Percentiles rank a stretch among this genome's conserved stretches.
Conservation (phyloP, 2,113 vertebrate species). For the Hemicordylus capensis region DNA sequence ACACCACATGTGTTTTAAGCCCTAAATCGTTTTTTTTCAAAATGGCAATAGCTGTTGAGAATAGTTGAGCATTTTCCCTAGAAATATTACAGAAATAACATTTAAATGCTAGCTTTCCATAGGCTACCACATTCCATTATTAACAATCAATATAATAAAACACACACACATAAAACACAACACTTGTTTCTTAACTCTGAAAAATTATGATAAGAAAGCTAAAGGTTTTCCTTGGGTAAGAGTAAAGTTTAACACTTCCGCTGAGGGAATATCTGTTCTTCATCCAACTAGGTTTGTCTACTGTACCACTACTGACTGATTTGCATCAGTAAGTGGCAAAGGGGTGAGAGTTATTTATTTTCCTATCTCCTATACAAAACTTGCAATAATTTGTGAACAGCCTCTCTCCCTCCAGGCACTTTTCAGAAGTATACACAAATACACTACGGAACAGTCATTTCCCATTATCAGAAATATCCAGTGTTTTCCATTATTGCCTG, state of each 20-base stretch:
- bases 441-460: not conserved
- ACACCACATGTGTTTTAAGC: not conserved
- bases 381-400: not conserved
- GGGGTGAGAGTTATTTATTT: not conserved
- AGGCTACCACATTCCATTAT: no score
- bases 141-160: no score
- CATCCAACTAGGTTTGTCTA: not conserved
- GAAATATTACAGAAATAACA: conserved; percentile 4
- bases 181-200: not conserved
- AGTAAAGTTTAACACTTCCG: conserved; percentile 22
- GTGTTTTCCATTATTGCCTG: conserved; percentile 16
- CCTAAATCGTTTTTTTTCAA: not conserved
- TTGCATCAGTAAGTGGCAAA: not conserved
- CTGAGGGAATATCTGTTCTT: conserved; percentile 6
- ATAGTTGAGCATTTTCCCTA: not conserved
- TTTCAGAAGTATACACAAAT: not conserved
- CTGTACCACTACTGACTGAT: not conserved
- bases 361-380: not conserved
- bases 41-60: not conserved
- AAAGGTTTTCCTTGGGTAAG: not conserved
- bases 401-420: conserved; percentile 2
- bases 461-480: conserved; percentile 9
- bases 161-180: no score
- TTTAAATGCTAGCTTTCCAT: no score
- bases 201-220: not conserved